These are phyloP conservation scores for human (Homo sapiens) DNA, from an alignment of 2,113 vertebrate genomes.

Conservation along the genomic window DNA sequence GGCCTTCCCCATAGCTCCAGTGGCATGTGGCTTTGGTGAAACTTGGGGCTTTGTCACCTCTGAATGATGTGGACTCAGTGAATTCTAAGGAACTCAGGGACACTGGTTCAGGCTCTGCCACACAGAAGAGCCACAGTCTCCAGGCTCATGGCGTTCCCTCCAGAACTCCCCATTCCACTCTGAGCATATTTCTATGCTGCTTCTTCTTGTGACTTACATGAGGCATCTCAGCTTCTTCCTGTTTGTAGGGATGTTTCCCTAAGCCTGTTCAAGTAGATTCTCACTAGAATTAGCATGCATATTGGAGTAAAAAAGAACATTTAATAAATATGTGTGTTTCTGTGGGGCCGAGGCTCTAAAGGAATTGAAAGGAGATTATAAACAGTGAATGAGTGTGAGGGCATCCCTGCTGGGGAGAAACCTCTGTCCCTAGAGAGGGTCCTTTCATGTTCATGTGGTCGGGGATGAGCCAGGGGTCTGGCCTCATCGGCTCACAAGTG, in stretches of 20 bases:
- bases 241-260: slow-evolving; percentile 5
- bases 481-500: neutral
- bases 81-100: neutral
- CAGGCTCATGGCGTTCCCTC: fast-evolving
- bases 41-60: neutral
- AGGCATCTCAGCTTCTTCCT: neutral
- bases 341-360: too few species aligned
- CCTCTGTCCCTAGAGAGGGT: too few species aligned
- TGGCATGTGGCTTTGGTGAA: neutral
- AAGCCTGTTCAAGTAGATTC: slow-evolving; percentile 44
- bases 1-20: neutral
- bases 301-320: neutral
- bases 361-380: neutral
- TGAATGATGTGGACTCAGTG: neutral
- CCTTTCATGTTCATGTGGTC: neutral
- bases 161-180: neutral
- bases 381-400: too few species aligned
- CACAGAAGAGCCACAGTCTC: neutral
- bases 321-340: neutral
- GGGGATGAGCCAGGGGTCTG: neutral
- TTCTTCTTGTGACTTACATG: fast-evolving
- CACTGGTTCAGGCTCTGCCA: fast-evolving
- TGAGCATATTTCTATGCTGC: neutral
- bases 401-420: fast-evolving
- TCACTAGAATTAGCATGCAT: neutral